Evolutionary conservation across 2,888 invertebrate genomes (phyloP).

Genomic region (Phalera bucephala): DNA sequence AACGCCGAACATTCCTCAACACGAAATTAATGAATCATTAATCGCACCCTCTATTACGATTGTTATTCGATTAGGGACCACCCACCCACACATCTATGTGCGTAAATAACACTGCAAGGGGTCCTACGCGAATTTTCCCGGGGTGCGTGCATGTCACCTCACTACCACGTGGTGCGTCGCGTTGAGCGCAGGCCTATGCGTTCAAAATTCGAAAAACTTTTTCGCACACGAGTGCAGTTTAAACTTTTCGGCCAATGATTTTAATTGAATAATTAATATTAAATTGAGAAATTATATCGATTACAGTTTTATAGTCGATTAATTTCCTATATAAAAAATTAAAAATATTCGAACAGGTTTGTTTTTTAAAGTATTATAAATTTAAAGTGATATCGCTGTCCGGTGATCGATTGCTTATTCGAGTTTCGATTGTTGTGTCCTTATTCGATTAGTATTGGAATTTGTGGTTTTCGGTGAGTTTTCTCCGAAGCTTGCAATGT

Average conservation of each 20-base stretch:
- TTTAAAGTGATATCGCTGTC: conserved; percentile 39
- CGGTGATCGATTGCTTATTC: conserved; percentile 40
- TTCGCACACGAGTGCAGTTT: conserved; percentile 20
- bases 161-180: conserved; percentile 74
- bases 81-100: conserved; percentile 43
- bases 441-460: conserved; percentile 67
- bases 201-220: conserved; percentile 46
- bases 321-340: conserved; percentile 12
- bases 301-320: conserved; percentile 14
- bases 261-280: conserved; percentile 8
- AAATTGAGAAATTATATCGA: conserved; percentile 13
- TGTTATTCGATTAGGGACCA: conserved; percentile 64
- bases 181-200: conserved; percentile 71
- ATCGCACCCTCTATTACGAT: conserved; percentile 57
- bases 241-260: conserved; percentile 10
- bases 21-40: conserved; percentile 74
- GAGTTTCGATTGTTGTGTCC: conserved; percentile 52
- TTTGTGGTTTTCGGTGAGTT: conserved; percentile 64
- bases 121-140: conserved; percentile 65
- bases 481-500: conserved; percentile 70
- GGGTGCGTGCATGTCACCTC: conserved; percentile 62
- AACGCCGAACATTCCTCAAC: conserved; percentile 41
- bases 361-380: conserved; percentile 34
- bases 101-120: conserved; percentile 52
- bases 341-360: conserved; percentile 16